Evolutionary conservation across 1,140 invertebrate species (phyloP).

Genomic region (Cydia amplana): DNA sequence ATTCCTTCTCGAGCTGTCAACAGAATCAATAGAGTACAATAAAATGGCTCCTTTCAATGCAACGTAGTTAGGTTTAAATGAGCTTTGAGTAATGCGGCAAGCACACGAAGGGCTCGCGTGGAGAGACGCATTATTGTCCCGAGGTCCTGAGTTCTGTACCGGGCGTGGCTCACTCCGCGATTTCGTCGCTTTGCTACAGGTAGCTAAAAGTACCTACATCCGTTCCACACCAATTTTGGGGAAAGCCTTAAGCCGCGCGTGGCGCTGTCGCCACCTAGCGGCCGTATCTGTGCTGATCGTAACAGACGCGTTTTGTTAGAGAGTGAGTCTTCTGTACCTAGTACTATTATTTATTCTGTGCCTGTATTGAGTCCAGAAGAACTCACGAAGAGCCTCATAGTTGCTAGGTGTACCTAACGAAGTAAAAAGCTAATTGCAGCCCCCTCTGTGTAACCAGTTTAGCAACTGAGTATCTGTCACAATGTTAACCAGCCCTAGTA

Average conservation of each 20-base stretch:
- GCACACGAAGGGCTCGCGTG: slow-evolving; percentile 71
- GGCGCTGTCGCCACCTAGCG: no score
- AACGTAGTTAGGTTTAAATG: slow-evolving; percentile 73
- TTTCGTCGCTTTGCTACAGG: no score
- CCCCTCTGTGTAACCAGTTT: neutral
- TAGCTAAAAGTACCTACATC: no score
- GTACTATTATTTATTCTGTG: no score
- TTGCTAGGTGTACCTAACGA: neutral
- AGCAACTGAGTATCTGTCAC: neutral
- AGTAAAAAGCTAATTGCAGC: neutral
- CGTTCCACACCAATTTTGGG: no score
- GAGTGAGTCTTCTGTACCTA: no score
- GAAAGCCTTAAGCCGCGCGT: no score
- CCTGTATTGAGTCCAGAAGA: slow-evolving; percentile 43
- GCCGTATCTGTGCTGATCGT: no score
- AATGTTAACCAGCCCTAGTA: no score
- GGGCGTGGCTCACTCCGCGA: no score
- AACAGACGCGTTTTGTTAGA: no score
- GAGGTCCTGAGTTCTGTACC: slow-evolving; percentile 40
- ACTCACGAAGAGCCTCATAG: slow-evolving; percentile 4
- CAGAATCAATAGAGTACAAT: slow-evolving; percentile 74
- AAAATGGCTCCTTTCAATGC: slow-evolving; percentile 75
- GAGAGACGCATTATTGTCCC: slow-evolving; percentile 60
- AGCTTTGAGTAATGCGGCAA: slow-evolving; percentile 72
- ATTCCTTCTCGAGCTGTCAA: slow-evolving; percentile 61